Evolutionary conservation across 1,140 invertebrate genomes (phyloP), one percentile per base, ranked within the genome.

Genomic region (Diachasmimorpha longicaudata): DNA sequence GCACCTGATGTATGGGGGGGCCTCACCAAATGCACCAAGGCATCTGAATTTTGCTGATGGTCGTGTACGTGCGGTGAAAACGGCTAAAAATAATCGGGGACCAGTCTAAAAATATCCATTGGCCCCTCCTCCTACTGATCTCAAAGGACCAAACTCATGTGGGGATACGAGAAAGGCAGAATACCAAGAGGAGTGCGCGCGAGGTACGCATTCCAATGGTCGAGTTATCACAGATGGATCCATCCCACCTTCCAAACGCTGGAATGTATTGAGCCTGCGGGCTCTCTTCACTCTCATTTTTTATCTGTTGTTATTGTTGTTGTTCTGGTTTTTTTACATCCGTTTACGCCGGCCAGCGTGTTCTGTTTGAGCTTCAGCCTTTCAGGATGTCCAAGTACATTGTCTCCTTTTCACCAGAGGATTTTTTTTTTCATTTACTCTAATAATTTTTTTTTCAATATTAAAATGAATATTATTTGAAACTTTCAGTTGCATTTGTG

Each of bases 191-290:
- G 84, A 82, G 85, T 84, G 82, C 83, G 82, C 83, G 85, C 85
- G 83, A 83, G 83, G 85, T 86, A 84, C 79, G 81, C 86, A 87
- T 87, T 87, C 86, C 86, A 80, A 86, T 85, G 85, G 82, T 81
- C 83, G 84, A 85, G 82, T 86, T 86, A 87, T 87, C 85, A 86
- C 82, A 83, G 82, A 83, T 81, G 81, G 82, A 86, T 87, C 82
- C 84, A 84, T 84, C 83, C 86, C 81, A 82, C 84, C 77, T 21
- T 73, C 63, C 19, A 55, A 37, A 46, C 73, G 74, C 80, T 83
- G 83, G 82, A 84, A 84, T 83, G 83, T 80, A 81, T 82, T 77
- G 78, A 14, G 67, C 48, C 23, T 25, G 63, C 11, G 21, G 42
- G 19, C 10, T 31, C 19, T 66, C 31, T 52, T 48, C 42, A 37